These are phyloP conservation scores for Palloptera scutellata DNA, from an alignment of 2,888 invertebrate genomes.

Conservation along the genomic window DNA sequence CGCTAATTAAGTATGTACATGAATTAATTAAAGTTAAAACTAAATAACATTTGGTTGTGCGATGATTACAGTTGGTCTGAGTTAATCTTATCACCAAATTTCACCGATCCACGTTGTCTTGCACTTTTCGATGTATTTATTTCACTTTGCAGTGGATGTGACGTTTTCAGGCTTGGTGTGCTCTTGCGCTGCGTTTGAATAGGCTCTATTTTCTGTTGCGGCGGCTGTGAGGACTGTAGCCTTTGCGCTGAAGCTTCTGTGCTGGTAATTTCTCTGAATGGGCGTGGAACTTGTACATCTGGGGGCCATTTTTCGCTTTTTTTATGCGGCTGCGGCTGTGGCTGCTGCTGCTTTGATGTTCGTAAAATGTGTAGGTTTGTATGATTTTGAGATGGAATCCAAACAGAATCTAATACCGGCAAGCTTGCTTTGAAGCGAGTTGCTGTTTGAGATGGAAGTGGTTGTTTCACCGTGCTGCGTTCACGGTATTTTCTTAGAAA, in stretches of 20 bases:
- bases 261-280: conserved; percentile 5
- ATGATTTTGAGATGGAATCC: conserved; percentile 27
- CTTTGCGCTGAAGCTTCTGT: conserved; percentile 11
- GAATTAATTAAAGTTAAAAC: too few relatives aligned
- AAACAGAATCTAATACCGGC: conserved; percentile 21
- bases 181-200: conserved; percentile 14
- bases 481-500: conserved; percentile 52
- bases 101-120: conserved; percentile 51
- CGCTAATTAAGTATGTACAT: too few relatives aligned
- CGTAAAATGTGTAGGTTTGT: too few relatives aligned
- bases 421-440: conserved; percentile 34
- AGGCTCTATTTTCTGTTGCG: not conserved
- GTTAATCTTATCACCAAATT: conserved; percentile 53
- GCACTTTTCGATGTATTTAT: conserved; percentile 25
- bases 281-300: conserved; percentile 40
- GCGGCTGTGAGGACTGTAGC: conserved; percentile 25
- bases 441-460: conserved; percentile 40
- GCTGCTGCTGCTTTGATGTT: not conserved
- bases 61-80: conserved; percentile 21
- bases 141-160: conserved; percentile 1
- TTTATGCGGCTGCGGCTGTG: conserved; percentile 31
- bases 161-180: conserved; percentile 1
- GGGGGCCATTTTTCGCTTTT: conserved; percentile 53
- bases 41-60: too few relatives aligned
- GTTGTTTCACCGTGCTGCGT: conserved; percentile 36